Evolutionary conservation across 2,888 invertebrate genomes (phyloP), one percentile per base, ranked within the genome.

Genomic region (Lamellibrachia columna): DNA sequence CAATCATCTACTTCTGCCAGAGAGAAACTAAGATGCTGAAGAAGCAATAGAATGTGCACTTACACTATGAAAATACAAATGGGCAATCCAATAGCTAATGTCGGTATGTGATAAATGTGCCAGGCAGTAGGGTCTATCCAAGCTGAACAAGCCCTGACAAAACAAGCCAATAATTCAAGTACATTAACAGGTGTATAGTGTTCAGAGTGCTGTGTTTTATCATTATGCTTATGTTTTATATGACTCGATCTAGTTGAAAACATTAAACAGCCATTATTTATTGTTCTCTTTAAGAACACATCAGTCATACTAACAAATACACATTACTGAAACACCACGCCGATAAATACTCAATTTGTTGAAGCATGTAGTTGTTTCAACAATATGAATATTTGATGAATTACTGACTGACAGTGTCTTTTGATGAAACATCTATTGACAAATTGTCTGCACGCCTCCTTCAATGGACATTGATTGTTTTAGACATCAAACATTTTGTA

Each of bases 331-430:
- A 40, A 40, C 40, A 40, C 40, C 40, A 40, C 40, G 0, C 40
- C 1, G 40, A 40, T 40, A 40, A 40, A 40, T 28, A 40, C 1
- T 40, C 40, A 40, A 40, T 40, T 40, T 40, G 40, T 40, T 40
- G 40, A 40, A 40, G 40, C 22, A 15, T 15, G 11, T 60, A 75
- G 15, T 75, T 75, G 75, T 75, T 75, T 75, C 75, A 75, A 75
- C 75, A 75, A n/a, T 75, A 75, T 75, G 75, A 75, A 75, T 75
- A 75, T 75, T 75, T 75, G 15, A 75, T 75, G 22, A 75, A 75
- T 75, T 75, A 22, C 75, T 22, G 75, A 75, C 75, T 75, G 75
- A 22, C 75, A 75, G 75, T 75, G 15, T 22, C 75, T 75, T 75
- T 75, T 75, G 75, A 75, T 15, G 15, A 75, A 75, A 75, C 75